Evolutionary conservation across 1,140 invertebrate species (phyloP), one percentile per base, ranked within the genome.

Genomic region (Venustaconcha ellipsiformis): DNA sequence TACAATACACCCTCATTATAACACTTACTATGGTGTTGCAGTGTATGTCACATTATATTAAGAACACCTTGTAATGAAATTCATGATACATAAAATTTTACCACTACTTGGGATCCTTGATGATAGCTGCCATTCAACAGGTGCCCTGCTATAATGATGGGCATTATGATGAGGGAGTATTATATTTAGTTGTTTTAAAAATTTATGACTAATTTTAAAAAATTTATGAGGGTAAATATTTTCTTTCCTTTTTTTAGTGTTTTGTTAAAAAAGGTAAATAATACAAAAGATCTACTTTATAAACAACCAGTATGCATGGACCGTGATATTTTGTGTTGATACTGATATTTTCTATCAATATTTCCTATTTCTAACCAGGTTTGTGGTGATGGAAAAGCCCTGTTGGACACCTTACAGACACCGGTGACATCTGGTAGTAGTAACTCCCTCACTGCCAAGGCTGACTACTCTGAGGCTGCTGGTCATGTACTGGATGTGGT

Each of bases 391-490:
- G 91, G 91, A 26, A 91, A 91, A 80, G 85, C 87, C 17, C 83
- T 91, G 37, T 87, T 91, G 67, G 90, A 90, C 73, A 89, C 88
- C 2, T 83, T 91, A 37, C 89, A 90, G 77, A 89, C 88, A 4
- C 89, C 89, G 14, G 88, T 90, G 15, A 84, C 87, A 72, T 88
- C 84, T 58, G 87, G 88, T 86, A 92, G 91, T 82, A 84, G 94
- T 63, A 96, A 97, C 91, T 96, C 96, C 14, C 96, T 96, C 26
- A 89, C 88, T 14, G 88, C 89, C 20, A 89, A 89, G 12, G 96
- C 96, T 4, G 97, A 99, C 91, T 99, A 99, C 88, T 97, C 96
- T 75, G 96, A 97, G 83, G 97, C 91, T 60, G 90, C 92, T 57
- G 91, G 89, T 60, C 91, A 92, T 83, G 90, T 92, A 8, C 76